Evolutionary conservation across 1,140 invertebrate genomes (phyloP).

Genomic region (Hyles vespertilio): DNA sequence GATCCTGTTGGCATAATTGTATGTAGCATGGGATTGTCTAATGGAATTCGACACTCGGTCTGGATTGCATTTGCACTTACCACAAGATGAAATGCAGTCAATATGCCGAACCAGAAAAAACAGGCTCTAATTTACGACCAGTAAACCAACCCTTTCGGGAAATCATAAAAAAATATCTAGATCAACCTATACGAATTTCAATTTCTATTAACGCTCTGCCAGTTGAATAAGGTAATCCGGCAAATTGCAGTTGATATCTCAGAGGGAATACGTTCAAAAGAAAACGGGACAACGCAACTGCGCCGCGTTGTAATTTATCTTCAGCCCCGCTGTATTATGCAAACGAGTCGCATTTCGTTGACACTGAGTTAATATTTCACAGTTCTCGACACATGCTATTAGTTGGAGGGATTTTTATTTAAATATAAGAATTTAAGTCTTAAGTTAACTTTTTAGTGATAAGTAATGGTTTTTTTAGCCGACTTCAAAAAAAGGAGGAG

Average conservation of each 20-base stretch:
- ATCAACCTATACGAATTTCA: background rate
- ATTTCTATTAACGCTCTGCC: background rate
- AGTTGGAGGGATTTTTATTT: background rate
- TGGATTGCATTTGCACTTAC: too few relatives aligned
- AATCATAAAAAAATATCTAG: too few relatives aligned
- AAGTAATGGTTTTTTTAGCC: too few relatives aligned
- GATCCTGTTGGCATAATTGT: too few relatives aligned
- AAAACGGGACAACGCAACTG: background rate
- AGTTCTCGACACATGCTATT: constrained; percentile 22
- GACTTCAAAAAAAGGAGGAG: too few relatives aligned
- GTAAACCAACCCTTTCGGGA: too few relatives aligned
- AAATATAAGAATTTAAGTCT: too few relatives aligned
- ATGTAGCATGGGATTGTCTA: too few relatives aligned
- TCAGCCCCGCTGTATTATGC: constrained; percentile 29
- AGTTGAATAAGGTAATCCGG: constrained; percentile 2
- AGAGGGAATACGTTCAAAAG: constrained; percentile 7
- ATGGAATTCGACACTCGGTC: too few relatives aligned
- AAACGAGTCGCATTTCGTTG: constrained; percentile 28
- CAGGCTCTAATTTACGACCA: constrained; percentile 5
- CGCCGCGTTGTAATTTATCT: constrained; percentile 18
- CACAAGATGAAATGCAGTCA: background rate
- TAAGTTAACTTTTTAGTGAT: too few relatives aligned
- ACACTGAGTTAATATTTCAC: constrained; percentile 33
- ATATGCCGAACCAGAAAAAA: constrained; percentile 3
- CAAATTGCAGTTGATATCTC: constrained; percentile 3